Evolutionary conservation across 2,888 invertebrate genomes (phyloP).

Genomic region (Theodoxus fluviatilis): DNA sequence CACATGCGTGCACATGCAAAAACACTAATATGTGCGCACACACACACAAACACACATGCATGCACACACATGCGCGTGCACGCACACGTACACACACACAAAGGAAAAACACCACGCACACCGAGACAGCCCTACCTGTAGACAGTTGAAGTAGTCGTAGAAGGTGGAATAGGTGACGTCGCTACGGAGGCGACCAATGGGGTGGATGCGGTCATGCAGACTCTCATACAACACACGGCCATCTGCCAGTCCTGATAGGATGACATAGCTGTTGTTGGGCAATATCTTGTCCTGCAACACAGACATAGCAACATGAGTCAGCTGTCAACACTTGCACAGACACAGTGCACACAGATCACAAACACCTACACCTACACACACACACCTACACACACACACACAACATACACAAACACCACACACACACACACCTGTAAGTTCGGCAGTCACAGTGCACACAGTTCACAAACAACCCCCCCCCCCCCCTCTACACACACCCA

Average conservation of each 20-base stretch:
- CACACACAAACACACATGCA: too few relatives aligned
- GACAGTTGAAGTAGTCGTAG: constrained; percentile 68
- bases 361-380: neutral
- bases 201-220: constrained; percentile 66
- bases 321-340: neutral
- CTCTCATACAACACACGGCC: constrained; percentile 66
- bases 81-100: too few relatives aligned
- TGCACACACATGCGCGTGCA: too few relatives aligned
- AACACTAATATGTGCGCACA: too few relatives aligned
- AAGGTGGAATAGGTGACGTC: constrained; percentile 67
- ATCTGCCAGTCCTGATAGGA: constrained; percentile 67
- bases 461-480: too few relatives aligned
- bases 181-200: constrained; percentile 64
- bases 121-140: constrained; percentile 68
- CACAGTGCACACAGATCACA: neutral
- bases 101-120: too few relatives aligned
- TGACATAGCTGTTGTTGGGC: constrained; percentile 66
- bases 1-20: too few relatives aligned
- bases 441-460: too few relatives aligned
- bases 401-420: neutral
- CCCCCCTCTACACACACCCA: neutral
- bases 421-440: constrained; percentile 1
- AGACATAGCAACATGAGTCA: neutral
- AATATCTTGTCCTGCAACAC: constrained; percentile 58
- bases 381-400: neutral